A percentile compares a stretch with the other conserved stretches of the same genome.
These are phyloP conservation scores for Cotesia glomerata DNA, from an alignment of 1,140 invertebrate genomes.

Conservation along the genomic window DNA sequence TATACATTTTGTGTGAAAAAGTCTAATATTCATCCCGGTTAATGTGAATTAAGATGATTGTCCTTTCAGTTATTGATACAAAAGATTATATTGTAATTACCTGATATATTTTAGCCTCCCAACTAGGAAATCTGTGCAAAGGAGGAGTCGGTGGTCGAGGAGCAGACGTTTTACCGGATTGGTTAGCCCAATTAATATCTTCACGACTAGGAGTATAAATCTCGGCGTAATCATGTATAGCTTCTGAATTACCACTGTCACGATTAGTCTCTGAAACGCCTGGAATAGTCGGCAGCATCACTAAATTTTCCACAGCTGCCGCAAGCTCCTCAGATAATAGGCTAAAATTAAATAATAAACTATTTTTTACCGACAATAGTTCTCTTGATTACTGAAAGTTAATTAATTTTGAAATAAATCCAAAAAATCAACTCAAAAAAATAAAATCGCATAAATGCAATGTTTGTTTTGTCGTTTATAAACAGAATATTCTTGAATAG, in stretches of 20 bases:
- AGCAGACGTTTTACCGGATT: conserved; percentile 48
- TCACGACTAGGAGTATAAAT: conserved; percentile 92
- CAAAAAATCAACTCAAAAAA: background rate
- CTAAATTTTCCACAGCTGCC: conserved; percentile 58
- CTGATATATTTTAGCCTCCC: conserved; percentile 95
- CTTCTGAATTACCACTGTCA: conserved; percentile 65
- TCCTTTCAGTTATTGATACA: too few species aligned
- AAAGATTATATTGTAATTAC: conserved; percentile 51
- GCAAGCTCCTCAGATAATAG: conserved; percentile 58
- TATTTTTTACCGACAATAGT: background rate
- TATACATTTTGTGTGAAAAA: too few species aligned
- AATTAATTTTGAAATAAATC: background rate
- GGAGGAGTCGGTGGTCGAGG: conserved; percentile 85
- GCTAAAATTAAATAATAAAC: conserved; percentile 40
- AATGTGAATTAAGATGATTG: too few species aligned
- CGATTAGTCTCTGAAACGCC: conserved; percentile 50
- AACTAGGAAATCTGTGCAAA: conserved; percentile 86
- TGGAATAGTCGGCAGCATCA: conserved; percentile 55
- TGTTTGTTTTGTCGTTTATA: background rate
- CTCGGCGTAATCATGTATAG: conserved; percentile 89
- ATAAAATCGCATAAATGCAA: background rate
- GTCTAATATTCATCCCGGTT: too few species aligned
- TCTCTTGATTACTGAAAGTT: background rate
- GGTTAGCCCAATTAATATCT: conserved; percentile 52
- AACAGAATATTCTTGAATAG: too few species aligned